Evolutionary conservation across 2,797 vertebrate genomes (phyloP).

Genomic region (Garrulus glandarius): DNA sequence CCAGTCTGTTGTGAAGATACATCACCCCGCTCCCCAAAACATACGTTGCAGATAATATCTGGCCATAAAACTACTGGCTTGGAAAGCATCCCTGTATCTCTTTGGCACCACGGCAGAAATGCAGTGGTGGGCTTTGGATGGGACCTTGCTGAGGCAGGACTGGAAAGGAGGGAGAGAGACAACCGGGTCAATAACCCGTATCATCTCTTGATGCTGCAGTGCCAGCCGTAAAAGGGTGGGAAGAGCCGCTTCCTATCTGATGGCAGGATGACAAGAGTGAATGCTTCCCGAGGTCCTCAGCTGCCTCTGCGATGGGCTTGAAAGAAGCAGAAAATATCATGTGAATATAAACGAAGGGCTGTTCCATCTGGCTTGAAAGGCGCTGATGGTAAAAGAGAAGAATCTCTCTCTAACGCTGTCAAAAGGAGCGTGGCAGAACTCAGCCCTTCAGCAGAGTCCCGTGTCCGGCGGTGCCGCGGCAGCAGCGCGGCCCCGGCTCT

Average conservation of each 20-base stretch:
- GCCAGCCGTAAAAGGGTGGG: not conserved
- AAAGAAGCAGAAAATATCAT: not conserved
- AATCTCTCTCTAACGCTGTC: not conserved
- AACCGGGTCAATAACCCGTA: rapidly evolving
- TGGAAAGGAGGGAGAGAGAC: not conserved
- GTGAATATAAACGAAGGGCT: not conserved
- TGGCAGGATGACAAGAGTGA: not conserved
- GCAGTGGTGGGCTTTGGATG: not conserved
- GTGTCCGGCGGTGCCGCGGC: not conserved
- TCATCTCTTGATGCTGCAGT: not conserved
- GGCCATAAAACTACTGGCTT: not conserved
- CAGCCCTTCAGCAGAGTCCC: not conserved
- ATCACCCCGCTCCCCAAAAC: too few species aligned
- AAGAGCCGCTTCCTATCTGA: not conserved
- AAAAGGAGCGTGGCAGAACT: not conserved
- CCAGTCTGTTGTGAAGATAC: too few species aligned
- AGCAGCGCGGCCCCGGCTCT: not conserved
- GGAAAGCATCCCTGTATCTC: not conserved
- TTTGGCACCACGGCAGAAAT: not conserved
- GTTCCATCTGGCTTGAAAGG: not conserved
- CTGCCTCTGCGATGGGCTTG: not conserved
- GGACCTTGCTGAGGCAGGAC: not conserved
- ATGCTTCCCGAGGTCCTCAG: not conserved
- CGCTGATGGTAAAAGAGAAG: not conserved
- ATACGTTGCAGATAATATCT: not conserved